A percentile compares a stretch with the other conserved stretches of the same genome.
Conservation (phyloP, 2,797 vertebrate species). For the Microcaecilia unicolor region DNA sequence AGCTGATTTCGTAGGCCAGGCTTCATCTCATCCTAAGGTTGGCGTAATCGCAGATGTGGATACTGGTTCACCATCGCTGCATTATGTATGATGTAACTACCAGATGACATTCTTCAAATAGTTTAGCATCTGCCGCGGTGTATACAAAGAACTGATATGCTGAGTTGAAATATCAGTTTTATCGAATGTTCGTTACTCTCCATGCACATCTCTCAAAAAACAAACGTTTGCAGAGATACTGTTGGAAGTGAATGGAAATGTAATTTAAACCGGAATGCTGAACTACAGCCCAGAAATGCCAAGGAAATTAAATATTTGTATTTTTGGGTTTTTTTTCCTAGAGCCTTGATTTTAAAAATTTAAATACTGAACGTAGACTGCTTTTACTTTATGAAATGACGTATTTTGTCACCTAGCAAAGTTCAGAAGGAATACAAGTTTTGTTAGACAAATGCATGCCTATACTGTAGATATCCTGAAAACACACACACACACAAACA, state of each 20-base stretch:
- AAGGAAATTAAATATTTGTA: conserved; percentile 30
- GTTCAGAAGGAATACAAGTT: conserved; percentile 31
- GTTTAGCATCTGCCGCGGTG: conserved; percentile 15
- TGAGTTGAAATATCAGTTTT: conserved; percentile 23
- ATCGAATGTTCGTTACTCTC: conserved; percentile 17
- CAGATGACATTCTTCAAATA: conserved; percentile 33
- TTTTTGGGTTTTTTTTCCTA: conserved; percentile 23
- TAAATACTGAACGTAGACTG: conserved; percentile 25
- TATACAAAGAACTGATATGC: conserved; percentile 4
- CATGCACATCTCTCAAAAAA: conserved; percentile 26
- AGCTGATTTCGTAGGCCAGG: too few relatives aligned
- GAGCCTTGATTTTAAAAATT: conserved; percentile 31
- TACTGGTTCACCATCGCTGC: rapidly evolving
- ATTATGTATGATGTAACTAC: conserved; percentile 17
- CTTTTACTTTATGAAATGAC: conserved; percentile 25
- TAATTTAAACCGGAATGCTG: conserved; percentile 36
- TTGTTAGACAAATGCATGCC: conserved; percentile 22
- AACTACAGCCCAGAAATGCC: conserved; percentile 42
- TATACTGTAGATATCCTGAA: too few relatives aligned
- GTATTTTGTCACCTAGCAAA: conserved; percentile 36
- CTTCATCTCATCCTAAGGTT: not conserved
- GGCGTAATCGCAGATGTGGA: not conserved
- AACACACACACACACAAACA: conserved; percentile 65
- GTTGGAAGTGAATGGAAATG: conserved; percentile 34
- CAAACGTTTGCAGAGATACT: conserved; percentile 27